Base-by-base conservation (phyloP, 1,140 invertebrate genomes). In the Phymastichus coffea region DNA sequence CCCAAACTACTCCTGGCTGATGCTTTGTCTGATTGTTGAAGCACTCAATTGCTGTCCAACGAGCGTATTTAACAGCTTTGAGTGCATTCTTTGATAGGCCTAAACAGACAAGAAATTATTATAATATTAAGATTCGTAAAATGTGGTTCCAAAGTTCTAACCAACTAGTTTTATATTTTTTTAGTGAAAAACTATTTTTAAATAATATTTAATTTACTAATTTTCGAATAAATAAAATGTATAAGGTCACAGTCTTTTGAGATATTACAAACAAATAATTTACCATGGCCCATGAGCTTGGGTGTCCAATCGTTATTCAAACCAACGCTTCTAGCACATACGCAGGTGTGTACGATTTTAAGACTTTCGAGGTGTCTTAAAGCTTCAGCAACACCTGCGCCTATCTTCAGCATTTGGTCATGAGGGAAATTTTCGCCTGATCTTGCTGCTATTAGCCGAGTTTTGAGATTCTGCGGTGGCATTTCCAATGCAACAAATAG, bases 21-120 rank as follows among this genome's bases (percentile, higher is more conserved):
- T 85, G 83, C 53, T 83, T 87, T 33, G 83, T 83, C 23, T 84
- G 83, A 64, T 85, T 85, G 54, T 83, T 83, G 58, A 93, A 80
- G 61, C 88, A 86, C 70, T 94, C 92, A 20, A 86, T 83, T 1
- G 91, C 86, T 3, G 85, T 87, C 91, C 91, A 94, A 19, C 92
- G 74, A 0, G 85, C 85, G 65, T 88, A 88, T 66, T 92, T 84
- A 44, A 79, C 70, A 61, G 69, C 77, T 33, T 66, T 79, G 63
- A 71, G 78, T 63, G 66, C 77, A 78, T 71, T 80, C 43, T 85
- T 83, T 7, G 85, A 71, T 15, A 91, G 75, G 4, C 57, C 57
- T 60, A n/a, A n/a, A n/a, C n/a, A n/a, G n/a, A 12, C 7, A 22
- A 4, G 9, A 40, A 41, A 23, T n/a, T n/a, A n/a, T n/a, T n/a